A percentile compares a stretch with the other conserved stretches of the same genome.
phyloP scores from a whole-genome alignment of 2,888 invertebrate genomes.

The Selenia dentaria region DNA sequence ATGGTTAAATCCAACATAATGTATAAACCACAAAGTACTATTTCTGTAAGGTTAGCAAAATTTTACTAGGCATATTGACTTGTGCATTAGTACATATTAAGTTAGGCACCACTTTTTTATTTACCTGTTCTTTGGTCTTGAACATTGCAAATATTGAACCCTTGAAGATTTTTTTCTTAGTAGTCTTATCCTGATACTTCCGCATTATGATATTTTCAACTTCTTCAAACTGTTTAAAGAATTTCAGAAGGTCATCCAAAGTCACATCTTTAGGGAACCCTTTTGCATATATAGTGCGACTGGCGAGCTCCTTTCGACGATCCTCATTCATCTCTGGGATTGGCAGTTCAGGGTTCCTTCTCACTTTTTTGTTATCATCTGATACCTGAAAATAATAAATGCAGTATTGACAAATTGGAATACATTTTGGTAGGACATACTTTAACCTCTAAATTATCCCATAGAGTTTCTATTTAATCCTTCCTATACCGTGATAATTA shows the following conservation, averaged over 20 bases:
- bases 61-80: no score
- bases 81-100: no score
- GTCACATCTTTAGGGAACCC: constrained; percentile 88
- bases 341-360: constrained; percentile 89
- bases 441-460: no score
- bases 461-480: no score
- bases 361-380: constrained; percentile 88
- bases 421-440: no score
- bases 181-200: constrained; percentile 84
- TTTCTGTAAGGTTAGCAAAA: no score
- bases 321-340: constrained; percentile 94
- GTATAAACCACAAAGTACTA: no score
- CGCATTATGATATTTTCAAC: constrained; percentile 88
- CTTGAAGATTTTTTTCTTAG: constrained; percentile 90
- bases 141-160: constrained; percentile 97
- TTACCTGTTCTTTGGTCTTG: constrained; percentile 88
- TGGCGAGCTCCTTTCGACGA: constrained; percentile 89
- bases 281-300: constrained; percentile 93
- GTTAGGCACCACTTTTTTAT: neutral
- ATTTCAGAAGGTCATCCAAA: constrained; percentile 89
- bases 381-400: constrained; percentile 81
- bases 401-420: no score
- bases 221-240: constrained; percentile 88
- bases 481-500: no score
- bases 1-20: no score